A percentile compares a stretch with the other conserved stretches of the same genome.
phyloP scores from a whole-genome alignment of 2,888 invertebrate genomes.

The Caenorhabditis angaria region DNA sequence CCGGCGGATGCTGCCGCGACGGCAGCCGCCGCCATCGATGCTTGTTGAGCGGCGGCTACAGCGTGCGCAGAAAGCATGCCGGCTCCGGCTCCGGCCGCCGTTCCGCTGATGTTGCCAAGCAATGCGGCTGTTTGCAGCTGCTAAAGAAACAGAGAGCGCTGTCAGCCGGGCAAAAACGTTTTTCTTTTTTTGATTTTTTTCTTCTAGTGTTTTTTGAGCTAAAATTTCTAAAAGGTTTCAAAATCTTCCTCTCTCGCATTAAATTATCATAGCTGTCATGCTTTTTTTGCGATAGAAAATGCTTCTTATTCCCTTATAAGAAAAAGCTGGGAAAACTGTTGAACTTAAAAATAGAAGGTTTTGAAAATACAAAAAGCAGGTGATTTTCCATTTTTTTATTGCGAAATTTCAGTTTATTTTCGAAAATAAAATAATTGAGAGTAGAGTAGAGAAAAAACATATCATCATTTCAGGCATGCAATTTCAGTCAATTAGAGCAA shows the following conservation, averaged over 20 bases:
- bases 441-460: neutral
- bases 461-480: neutral
- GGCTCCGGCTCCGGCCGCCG: conserved; percentile 12
- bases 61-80: conserved; percentile 29
- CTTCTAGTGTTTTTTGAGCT: neutral
- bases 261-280: no score
- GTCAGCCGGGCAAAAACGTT: conserved; percentile 42
- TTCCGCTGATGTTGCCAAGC: conserved; percentile 47
- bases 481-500: conserved; percentile 7
- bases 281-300: no score
- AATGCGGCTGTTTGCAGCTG: conserved; percentile 61
- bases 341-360: conserved; percentile 17
- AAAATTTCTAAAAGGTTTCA: neutral
- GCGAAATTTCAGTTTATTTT: neutral
- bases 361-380: conserved; percentile 4
- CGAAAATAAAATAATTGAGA: neutral
- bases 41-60: conserved; percentile 26
- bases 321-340: conserved; percentile 33
- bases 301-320: neutral
- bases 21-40: conserved; percentile 10
- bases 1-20: conserved; percentile 29
- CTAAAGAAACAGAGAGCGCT: conserved; percentile 58
- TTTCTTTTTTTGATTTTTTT: neutral
- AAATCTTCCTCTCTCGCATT: no score
- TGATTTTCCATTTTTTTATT: neutral